Percentiles rank a stretch among this genome's conserved stretches.
phyloP scores from a whole-genome alignment of 92 coral and sea anemone species.

The Diadumene lineata region DNA sequence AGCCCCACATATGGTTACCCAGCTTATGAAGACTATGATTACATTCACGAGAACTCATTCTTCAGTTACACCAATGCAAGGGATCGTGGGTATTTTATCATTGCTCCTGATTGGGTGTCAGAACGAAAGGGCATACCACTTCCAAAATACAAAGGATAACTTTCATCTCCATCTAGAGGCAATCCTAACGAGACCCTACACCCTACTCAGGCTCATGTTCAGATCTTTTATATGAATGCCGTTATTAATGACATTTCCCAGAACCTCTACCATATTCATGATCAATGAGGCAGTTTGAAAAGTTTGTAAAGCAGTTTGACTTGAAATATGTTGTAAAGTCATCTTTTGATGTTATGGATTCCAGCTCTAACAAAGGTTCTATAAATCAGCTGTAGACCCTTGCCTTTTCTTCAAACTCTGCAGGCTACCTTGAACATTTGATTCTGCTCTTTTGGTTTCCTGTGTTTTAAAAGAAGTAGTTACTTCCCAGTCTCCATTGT shows the following conservation, averaged over 20 bases:
- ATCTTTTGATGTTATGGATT: background rate
- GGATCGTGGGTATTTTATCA: conserved; percentile 82
- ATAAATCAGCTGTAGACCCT: too few species aligned
- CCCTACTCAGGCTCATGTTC: background rate
- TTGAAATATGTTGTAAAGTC: background rate
- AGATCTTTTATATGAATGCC: background rate
- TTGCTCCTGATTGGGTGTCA: conserved; percentile 92
- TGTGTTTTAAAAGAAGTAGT: too few species aligned
- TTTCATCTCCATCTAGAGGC: background rate
- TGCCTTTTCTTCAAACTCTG: too few species aligned
- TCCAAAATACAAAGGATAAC: conserved; percentile 8
- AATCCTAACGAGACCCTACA: background rate
- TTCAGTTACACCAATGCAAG: conserved; percentile 70
- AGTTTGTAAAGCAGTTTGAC: background rate
- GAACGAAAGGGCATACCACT: conserved; percentile 75
- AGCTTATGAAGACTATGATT: conserved; percentile 64
- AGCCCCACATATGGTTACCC: conserved; percentile 53
- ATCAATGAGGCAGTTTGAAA: background rate
- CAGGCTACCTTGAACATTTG: too few species aligned
- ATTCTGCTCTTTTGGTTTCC: too few species aligned
- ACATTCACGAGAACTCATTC: conserved; percentile 79
- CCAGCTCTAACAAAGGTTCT: too few species aligned
- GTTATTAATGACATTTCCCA: background rate
- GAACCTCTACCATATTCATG: background rate
- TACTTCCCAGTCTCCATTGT: too few species aligned